Conservation (phyloP, 1,140 invertebrate species). For the Drosophila triauraria region DNA sequence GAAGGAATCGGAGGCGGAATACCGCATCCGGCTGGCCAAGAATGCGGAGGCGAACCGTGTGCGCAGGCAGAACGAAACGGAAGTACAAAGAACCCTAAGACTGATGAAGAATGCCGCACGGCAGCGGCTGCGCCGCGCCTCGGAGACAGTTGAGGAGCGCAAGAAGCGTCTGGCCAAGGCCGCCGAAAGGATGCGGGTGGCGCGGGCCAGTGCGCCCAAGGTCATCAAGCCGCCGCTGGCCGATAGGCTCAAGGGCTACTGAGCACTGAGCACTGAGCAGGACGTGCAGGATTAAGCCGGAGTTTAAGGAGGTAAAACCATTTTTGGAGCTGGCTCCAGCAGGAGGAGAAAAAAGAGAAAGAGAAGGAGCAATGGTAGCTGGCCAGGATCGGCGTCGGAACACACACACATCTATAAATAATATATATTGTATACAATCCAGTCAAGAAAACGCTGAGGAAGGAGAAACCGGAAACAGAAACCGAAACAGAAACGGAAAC, state of each 20-base stretch:
- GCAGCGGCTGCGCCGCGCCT: slow-evolving; percentile 80
- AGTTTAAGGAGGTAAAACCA: neutral
- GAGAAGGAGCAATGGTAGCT: slow-evolving; percentile 15
- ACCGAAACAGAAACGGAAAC: neutral
- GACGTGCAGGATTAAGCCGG: neutral
- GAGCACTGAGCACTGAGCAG: neutral
- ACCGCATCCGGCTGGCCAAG: slow-evolving; percentile 79
- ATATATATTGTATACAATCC: slow-evolving; percentile 60
- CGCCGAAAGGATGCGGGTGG: slow-evolving; percentile 77
- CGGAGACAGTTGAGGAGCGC: slow-evolving; percentile 86
- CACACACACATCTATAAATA: slow-evolving; percentile 60
- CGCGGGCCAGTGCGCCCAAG: slow-evolving; percentile 79
- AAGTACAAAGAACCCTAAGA: slow-evolving; percentile 85
- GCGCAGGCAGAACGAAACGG: slow-evolving; percentile 83
- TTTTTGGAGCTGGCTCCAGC: slow-evolving; percentile 46
- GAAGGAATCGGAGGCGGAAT: slow-evolving; percentile 80
- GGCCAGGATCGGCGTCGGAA: slow-evolving; percentile 45
- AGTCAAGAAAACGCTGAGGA: slow-evolving; percentile 1
- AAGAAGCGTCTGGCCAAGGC: slow-evolving; percentile 85
- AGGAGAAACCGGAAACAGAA: neutral
- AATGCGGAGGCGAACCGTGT: slow-evolving; percentile 84
- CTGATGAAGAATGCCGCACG: slow-evolving; percentile 85
- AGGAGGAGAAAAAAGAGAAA: neutral
- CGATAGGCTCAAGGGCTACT: slow-evolving; percentile 83
- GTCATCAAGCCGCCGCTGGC: slow-evolving; percentile 80